Evolutionary conservation across 2,797 vertebrate genomes (phyloP).

Genomic region (Clarias pachynema): DNA sequence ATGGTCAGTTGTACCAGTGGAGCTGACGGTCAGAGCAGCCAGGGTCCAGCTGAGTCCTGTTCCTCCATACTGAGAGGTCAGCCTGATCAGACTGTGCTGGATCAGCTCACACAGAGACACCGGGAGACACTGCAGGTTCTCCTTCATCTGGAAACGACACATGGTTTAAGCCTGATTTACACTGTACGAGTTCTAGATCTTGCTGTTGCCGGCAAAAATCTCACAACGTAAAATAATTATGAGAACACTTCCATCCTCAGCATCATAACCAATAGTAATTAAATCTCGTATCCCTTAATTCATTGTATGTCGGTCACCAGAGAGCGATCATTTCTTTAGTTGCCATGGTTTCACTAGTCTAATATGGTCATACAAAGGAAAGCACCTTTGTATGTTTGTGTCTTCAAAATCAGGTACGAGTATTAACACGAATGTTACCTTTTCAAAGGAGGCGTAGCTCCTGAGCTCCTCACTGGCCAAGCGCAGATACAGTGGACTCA

Average conservation of each 20-base stretch:
- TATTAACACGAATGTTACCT: conserved; percentile 69
- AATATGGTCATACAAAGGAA: background rate
- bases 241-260: too few relatives aligned
- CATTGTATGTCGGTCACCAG: background rate
- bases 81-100: conserved; percentile 73
- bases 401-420: background rate
- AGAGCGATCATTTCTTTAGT: background rate
- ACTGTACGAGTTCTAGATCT: too few relatives aligned
- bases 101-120: conserved; percentile 77
- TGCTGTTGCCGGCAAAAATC: too few relatives aligned
- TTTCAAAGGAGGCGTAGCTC: conserved; percentile 83
- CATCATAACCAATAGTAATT: too few relatives aligned
- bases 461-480: conserved; percentile 84
- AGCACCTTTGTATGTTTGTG: background rate
- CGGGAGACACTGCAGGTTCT: conserved; percentile 75
- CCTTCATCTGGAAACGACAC: conserved; percentile 69
- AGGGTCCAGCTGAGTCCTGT: conserved; percentile 73
- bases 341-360: background rate
- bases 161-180: too few relatives aligned
- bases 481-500: conserved; percentile 80
- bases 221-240: too few relatives aligned
- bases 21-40: conserved; percentile 75
- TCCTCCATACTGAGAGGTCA: conserved; percentile 75
- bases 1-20: conserved; percentile 66
- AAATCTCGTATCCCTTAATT: too few relatives aligned